Base-by-base conservation (phyloP, 2,888 invertebrate genomes). In the Drosophila maculinotata region DNA sequence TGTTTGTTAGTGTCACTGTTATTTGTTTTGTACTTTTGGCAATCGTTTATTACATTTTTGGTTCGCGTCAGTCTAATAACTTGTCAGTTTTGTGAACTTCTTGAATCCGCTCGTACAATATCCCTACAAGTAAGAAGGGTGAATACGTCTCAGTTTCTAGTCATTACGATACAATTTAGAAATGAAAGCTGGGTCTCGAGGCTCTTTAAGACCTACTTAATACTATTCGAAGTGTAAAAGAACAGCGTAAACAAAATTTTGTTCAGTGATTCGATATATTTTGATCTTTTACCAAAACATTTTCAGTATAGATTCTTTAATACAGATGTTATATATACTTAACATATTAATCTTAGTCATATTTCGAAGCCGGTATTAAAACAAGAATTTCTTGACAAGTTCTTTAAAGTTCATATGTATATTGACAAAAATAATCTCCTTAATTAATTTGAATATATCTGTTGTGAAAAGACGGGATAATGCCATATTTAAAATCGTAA, bases 31-130 rank as follows among this genome's bases (percentile, higher is more conserved):
- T 39, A n/a, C 41, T 6, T 51, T 36, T 63, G 44, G 41, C 45
- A 41, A 67, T 47, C 41, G 63, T 47, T 48, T 31, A 76, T 64
- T 59, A 38, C 39, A 59, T 54, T 45, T 26, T 44, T 33, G 31
- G 45, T 36, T 51, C 64, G 35, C 64, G 47, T 59, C 72, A 64
- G 14, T 4, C 47, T 1, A 4, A 28, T 12, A 26, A 33, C 12
- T 8, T 35, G 14, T 49, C 23, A 36, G 17, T 28, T 65, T 66
- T 17, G 23, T 14, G 5, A 17, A 15, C 10, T 41, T 45, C 12
- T 23, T 4, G 7, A 25, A 48, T 2, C 10, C 10, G 4, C 9
- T 0, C 25, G 1, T 8, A 28, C 9, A 9, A 23, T 20, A 3
- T 12, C 2, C 1, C 7, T 12, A 17, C n/a, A 17, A 9, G 30